Base-by-base conservation (phyloP, 1,140 invertebrate species). In the Ephestia elutella region DNA sequence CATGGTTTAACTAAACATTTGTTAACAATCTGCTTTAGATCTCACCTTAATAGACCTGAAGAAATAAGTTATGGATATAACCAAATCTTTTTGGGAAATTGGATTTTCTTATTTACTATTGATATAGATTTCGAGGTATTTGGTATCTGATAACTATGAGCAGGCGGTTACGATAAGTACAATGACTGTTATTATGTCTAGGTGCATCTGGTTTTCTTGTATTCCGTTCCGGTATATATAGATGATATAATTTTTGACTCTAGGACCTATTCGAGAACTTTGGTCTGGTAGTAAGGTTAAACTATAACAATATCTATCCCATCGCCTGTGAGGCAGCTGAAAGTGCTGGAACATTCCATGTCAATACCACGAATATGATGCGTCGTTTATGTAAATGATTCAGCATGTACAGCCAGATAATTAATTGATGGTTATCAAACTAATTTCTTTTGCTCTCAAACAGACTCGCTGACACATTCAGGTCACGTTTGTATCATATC, bases 1-100 rank as follows among this genome's bases (percentile, higher is more conserved):
- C 65, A 72, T 75, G 78, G 54, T 30, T 44, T 2, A 10, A 15
- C 13, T 17, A 15, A 44, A 44, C 15, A 44, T 17, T 44, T 44
- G 15, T 15, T 44, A 51, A 19, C 49, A 13, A 56, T 21, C 28
- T 19, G 11, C 38, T 48, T 21, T 44, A 15, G 10, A 44, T 44
- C 38, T 2, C n/a, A 44, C 10, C 38, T 15, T 44, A 15, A 15
- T 44, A 15, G 38, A 44, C 38, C 38, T n/a, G 13, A 38, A n/a
- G n/a, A n/a, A n/a, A n/a, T n/a, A 11, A 11, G 38, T 15, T 44
- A 44, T 15, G 10, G 38, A 44, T 44, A n/a, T 35, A 3, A 10
- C 13, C 38, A 44, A 44, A 44, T 10, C 13, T 44, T 32, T 32
- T 8, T 10, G 9, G 3, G 9, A 32, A 8, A 1, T 32, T 11